Conservation (phyloP, 2,113 vertebrate species). For the Oncorhynchus clarkii region DNA sequence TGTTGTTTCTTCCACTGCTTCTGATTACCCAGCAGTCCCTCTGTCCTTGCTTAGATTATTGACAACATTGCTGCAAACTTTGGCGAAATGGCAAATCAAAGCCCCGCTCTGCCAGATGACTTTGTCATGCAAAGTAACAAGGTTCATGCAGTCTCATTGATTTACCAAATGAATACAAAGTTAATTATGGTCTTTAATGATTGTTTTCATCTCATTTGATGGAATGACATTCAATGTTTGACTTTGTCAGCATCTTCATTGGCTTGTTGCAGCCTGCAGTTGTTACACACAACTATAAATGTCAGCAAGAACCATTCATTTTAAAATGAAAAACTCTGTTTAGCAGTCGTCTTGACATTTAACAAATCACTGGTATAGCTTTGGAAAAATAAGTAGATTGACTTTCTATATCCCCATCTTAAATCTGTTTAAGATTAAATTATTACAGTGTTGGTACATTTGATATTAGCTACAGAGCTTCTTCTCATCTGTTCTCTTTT, state of each 20-base stretch:
- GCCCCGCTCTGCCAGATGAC: background rate
- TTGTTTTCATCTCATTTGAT: conserved; percentile 5
- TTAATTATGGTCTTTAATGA: background rate
- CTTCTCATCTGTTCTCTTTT: conserved; percentile 10
- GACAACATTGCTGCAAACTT: conserved; percentile 11
- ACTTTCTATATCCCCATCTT: conserved; percentile 13
- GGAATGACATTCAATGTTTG: background rate
- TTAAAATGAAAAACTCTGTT: background rate
- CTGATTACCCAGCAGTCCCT: conserved; percentile 4
- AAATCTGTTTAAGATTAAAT: background rate
- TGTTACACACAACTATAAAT: background rate
- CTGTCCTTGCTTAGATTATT: conserved; percentile 11
- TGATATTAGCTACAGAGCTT: background rate
- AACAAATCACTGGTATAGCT: background rate
- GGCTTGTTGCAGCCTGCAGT: background rate
- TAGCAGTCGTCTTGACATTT: background rate
- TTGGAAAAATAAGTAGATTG: conserved; percentile 13
- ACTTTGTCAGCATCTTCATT: background rate
- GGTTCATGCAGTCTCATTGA: conserved; percentile 4
- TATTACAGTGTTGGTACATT: background rate
- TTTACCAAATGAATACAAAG: conserved; percentile 15
- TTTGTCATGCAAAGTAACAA: conserved; percentile 4
- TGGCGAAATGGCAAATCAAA: conserved; percentile 23
- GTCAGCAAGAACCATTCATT: conserved; percentile 5
- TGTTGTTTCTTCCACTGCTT: conserved; percentile 8